Base-by-base conservation (phyloP, 2,888 invertebrate genomes). In the Polyploca ridens region DNA sequence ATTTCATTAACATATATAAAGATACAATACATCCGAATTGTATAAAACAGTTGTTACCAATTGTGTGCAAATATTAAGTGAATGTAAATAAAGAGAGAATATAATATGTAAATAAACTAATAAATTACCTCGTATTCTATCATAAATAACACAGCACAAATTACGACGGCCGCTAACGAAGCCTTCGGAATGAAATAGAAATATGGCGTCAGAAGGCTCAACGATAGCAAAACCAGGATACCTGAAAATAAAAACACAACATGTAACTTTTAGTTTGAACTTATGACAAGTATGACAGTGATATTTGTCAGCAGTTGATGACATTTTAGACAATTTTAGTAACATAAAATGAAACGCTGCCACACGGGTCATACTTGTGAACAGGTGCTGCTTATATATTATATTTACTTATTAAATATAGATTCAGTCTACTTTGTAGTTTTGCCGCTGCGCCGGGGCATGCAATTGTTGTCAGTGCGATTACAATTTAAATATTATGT, bases 91-190 rank as follows among this genome's bases (percentile, higher is more conserved):
- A 33, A 58, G 2, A 33, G 16, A 33, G 27, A 4, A 19, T 8
- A 16, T 41, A 41, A 38, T 41, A 58, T 33, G 58, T 33, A 27
- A 14, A 63, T 38, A 41, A 54, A 62, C 27, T 58, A 41, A 69
- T 70, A 54, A 54, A 19, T 82, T 78, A 95, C 95, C 94, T 97
- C 97, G 86, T 97, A 98, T 89, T 98, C 98, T 80, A 98, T 98
- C 98, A 98, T 98, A 90, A 98, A 98, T 86, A 99, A 96, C 69
- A 99, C 99, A 74, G 99, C 99, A 84, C 98, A 97, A 73, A 99
- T 98, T 69, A 99, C 98, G 60, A 99, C 98, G 4, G 98, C 98
- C 46, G 98, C 98, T 19, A 99, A 91, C 0, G 98, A 97, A 0
- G 98, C 97, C 90, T 98, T 98, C 0, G 98, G 98, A 84, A 98